These are phyloP conservation scores for Brachyistius frenatus DNA, from an alignment of 2,113 vertebrate genomes.

Conservation along the genomic window DNA sequence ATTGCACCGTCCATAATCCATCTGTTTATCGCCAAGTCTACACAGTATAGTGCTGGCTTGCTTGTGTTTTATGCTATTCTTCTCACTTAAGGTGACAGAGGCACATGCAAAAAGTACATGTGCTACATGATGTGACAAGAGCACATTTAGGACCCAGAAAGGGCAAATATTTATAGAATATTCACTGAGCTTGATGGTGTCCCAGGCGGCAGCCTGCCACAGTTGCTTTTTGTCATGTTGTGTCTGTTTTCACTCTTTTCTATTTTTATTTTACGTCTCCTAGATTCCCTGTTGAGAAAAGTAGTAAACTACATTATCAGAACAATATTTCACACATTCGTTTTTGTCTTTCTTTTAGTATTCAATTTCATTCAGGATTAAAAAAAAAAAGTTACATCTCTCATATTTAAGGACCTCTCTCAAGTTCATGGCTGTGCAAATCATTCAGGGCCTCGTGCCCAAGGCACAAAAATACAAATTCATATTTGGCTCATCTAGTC, in stretches of 20 bases:
- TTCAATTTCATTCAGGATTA: too few relatives aligned
- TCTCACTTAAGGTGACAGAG: neutral
- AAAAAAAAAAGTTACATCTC: too few relatives aligned
- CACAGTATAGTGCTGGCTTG: neutral
- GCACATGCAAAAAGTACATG: neutral
- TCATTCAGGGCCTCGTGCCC: neutral
- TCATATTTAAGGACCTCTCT: neutral
- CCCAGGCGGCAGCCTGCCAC: too few relatives aligned
- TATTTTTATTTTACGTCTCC: too few relatives aligned
- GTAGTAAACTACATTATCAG: too few relatives aligned
- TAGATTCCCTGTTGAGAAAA: too few relatives aligned
- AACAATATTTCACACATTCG: too few relatives aligned
- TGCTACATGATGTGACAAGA: neutral
- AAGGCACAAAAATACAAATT: neutral
- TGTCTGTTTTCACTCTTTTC: too few relatives aligned
- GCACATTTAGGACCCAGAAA: slow-evolving; percentile 8
- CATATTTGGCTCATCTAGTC: neutral
- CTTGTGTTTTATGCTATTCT: slow-evolving; percentile 5
- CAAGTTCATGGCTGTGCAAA: neutral
- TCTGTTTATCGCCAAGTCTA: neutral
- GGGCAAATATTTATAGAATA: slow-evolving; percentile 6
- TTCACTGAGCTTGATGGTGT: neutral
- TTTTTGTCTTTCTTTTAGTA: too few relatives aligned
- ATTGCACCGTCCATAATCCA: neutral
- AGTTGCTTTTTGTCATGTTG: too few relatives aligned